These are phyloP conservation scores for Bungarus multicinctus DNA, from an alignment of 2,113 vertebrate genomes.

Conservation along the genomic window DNA sequence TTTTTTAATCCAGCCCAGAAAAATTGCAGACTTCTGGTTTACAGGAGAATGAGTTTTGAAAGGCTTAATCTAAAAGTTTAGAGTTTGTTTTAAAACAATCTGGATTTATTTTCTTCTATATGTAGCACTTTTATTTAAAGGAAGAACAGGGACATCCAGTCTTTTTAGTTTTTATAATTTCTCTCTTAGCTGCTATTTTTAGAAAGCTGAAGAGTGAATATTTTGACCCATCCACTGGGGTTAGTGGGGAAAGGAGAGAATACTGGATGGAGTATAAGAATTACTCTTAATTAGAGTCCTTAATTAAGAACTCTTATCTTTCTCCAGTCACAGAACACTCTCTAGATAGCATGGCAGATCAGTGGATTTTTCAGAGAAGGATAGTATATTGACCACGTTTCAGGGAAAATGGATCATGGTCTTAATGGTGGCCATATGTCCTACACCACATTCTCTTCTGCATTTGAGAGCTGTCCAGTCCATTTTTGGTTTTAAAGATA, in stretches of 20 bases:
- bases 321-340: not conserved
- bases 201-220: not conserved
- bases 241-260: not conserved
- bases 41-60: not conserved
- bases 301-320: not conserved
- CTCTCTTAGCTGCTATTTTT: not conserved
- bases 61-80: not conserved
- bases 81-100: not conserved
- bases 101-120: not conserved
- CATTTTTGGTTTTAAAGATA: not conserved
- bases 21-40: not conserved
- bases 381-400: not conserved
- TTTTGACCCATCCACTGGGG: not conserved
- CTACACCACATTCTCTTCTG: not conserved
- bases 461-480: not conserved
- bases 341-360: not conserved
- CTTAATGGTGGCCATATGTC: not conserved
- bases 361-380: not conserved
- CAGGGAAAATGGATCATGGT: not conserved
- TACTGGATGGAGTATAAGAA: not conserved
- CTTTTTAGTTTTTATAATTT: not conserved
- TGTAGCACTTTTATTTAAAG: not conserved
- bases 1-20: not conserved
- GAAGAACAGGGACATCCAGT: not conserved
- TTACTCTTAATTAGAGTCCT: too few species aligned